Evolutionary conservation across 1,140 invertebrate species (phyloP).

Genomic region (Diprion similis): DNA sequence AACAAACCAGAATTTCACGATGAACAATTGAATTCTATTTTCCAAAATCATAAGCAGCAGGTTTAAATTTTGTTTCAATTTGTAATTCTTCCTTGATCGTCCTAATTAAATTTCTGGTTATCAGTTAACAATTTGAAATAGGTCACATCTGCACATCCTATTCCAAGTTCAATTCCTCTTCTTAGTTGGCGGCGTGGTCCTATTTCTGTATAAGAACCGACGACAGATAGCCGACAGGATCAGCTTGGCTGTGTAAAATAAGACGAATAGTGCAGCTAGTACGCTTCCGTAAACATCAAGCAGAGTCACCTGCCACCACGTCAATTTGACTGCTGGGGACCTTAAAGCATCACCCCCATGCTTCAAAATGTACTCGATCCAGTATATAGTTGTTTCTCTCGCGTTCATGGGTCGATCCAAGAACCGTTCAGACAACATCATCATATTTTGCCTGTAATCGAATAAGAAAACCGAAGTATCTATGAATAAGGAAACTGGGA

Average conservation of each 20-base stretch:
- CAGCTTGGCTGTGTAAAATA: not conserved
- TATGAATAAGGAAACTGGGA: no score
- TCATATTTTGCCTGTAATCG: not conserved
- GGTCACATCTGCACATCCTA: no score
- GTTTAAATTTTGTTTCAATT: no score
- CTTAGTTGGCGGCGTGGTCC: not conserved
- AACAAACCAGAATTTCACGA: no score
- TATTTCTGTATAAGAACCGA: not conserved
- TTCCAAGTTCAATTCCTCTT: not conserved
- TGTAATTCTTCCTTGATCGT: no score
- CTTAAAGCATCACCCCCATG: conserved; percentile 58
- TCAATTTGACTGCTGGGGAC: conserved; percentile 50
- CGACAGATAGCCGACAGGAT: not conserved
- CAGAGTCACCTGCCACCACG: conserved; percentile 53
- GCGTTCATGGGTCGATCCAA: conserved; percentile 43
- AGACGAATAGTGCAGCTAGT: conserved; percentile 21
- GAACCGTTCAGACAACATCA: conserved; percentile 36
- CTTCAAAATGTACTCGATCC: conserved; percentile 55
- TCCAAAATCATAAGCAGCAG: no score
- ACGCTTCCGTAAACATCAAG: conserved; percentile 51
- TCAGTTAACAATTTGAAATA: no score
- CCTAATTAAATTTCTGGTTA: no score
- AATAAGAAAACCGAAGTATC: not conserved
- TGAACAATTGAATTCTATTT: no score
- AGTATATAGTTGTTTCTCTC: conserved; percentile 46